A percentile compares a stretch with the other conserved stretches of the same genome.
Evolutionary conservation across 2,797 vertebrate genomes (phyloP).

Genomic region (Allobates femoralis): DNA sequence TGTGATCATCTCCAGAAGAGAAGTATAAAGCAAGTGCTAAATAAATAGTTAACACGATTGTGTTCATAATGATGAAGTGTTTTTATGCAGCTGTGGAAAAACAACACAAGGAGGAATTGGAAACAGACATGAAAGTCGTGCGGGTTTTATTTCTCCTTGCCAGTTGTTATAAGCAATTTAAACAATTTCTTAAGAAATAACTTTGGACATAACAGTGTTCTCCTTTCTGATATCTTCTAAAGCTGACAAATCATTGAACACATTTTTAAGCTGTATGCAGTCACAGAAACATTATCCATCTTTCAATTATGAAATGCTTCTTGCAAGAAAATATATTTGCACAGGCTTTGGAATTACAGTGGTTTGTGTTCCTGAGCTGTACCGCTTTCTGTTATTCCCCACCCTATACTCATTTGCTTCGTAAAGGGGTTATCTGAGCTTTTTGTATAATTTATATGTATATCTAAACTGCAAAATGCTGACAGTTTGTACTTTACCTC

Average conservation of each 20-base stretch:
- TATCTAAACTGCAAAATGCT: too few relatives aligned
- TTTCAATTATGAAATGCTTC: background rate
- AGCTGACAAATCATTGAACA: background rate
- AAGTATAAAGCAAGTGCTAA: background rate
- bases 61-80: constrained; percentile 20
- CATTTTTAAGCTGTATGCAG: background rate
- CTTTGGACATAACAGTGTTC: background rate
- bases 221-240: background rate
- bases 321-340: background rate
- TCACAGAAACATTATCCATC: background rate
- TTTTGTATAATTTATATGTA: too few relatives aligned
- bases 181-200: constrained; percentile 21
- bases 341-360: background rate
- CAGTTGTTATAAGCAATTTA: constrained; percentile 24
- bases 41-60: constrained; percentile 14
- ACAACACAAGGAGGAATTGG: constrained; percentile 41
- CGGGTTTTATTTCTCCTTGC: background rate
- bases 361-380: background rate
- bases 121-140: constrained; percentile 37
- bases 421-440: too few relatives aligned
- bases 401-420: too few relatives aligned
- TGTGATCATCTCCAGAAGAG: background rate
- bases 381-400: too few relatives aligned
- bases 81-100: constrained; percentile 44
- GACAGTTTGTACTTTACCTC: too few relatives aligned